Percentiles rank a stretch among this genome's conserved stretches.
Evolutionary conservation across 2,888 invertebrate species (phyloP).

Genomic region (Lampropteryx suffumata): DNA sequence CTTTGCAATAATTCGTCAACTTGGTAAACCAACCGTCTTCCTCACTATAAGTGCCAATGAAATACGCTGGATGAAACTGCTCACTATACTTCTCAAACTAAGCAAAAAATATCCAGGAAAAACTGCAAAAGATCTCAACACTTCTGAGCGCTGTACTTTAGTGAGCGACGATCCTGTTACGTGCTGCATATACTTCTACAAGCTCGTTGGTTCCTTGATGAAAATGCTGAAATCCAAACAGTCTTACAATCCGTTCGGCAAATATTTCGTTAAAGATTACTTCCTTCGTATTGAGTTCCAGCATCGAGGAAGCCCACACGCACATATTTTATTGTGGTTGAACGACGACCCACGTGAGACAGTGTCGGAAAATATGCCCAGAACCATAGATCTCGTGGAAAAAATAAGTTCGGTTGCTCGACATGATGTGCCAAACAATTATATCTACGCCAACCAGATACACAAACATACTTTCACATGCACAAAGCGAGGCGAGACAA

Average conservation of each 20-base stretch:
- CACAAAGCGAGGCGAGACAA: slow-evolving; percentile 39
- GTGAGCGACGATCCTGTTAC: slow-evolving; percentile 46
- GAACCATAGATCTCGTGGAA: slow-evolving; percentile 45
- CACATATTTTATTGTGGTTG: slow-evolving; percentile 58
- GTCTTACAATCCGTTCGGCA: slow-evolving; percentile 42
- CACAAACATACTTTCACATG: slow-evolving; percentile 50
- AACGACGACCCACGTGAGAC: slow-evolving; percentile 48
- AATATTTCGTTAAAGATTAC: slow-evolving; percentile 44
- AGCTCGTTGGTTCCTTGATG: slow-evolving; percentile 43
- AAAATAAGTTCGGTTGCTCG: slow-evolving; percentile 43
- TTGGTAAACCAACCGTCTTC: slow-evolving; percentile 49
- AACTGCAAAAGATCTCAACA: slow-evolving; percentile 28
- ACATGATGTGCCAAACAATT: slow-evolving; percentile 39
- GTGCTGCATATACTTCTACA: slow-evolving; percentile 47
- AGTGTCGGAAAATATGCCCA: slow-evolving; percentile 46
- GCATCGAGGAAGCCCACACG: slow-evolving; percentile 55
- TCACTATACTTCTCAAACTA: slow-evolving; percentile 49
- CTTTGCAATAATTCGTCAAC: slow-evolving; percentile 48
- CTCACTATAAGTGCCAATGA: slow-evolving; percentile 58
- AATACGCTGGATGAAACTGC: slow-evolving; percentile 48
- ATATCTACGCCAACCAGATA: slow-evolving; percentile 44
- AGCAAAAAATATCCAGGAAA: slow-evolving; percentile 33
- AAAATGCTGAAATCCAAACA: slow-evolving; percentile 40
- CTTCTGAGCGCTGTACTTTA: slow-evolving; percentile 28
- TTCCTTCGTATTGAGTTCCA: slow-evolving; percentile 58